Conservation (phyloP, 2,797 vertebrate species). For the Mus spretus region DNA sequence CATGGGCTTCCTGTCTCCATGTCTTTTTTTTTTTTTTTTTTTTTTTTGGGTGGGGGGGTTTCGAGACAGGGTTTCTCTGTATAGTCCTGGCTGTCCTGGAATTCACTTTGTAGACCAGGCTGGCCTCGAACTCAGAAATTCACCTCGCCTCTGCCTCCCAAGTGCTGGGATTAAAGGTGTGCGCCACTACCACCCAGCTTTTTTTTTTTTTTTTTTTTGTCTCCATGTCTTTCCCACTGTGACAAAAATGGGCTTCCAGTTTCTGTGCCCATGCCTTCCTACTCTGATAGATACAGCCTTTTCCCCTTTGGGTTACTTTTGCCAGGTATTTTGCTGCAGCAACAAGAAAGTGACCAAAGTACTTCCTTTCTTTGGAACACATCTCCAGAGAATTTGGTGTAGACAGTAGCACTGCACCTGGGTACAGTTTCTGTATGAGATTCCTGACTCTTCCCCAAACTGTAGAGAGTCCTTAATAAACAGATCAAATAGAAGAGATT, state of each 20-base stretch:
- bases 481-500: not conserved
- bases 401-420: too few relatives aligned
- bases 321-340: not conserved
- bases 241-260: not conserved
- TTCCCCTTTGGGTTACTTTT: not conserved
- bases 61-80: too few relatives aligned
- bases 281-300: not conserved
- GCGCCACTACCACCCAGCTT: too few relatives aligned
- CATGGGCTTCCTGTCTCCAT: not conserved
- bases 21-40: too few relatives aligned
- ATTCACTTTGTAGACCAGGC: too few relatives aligned
- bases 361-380: not conserved
- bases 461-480: not conserved
- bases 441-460: not conserved
- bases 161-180: too few relatives aligned
- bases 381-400: not conserved
- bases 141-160: too few relatives aligned
- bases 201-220: too few relatives aligned
- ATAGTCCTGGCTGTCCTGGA: too few relatives aligned
- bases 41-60: too few relatives aligned
- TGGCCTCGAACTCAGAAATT: too few relatives aligned
- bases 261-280: too few relatives aligned
- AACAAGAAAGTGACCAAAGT: not conserved
- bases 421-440: not conserved
- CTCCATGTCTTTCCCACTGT: not conserved